Base-by-base conservation (phyloP, 1,140 invertebrate species). In the Lepidurus couesii region DNA sequence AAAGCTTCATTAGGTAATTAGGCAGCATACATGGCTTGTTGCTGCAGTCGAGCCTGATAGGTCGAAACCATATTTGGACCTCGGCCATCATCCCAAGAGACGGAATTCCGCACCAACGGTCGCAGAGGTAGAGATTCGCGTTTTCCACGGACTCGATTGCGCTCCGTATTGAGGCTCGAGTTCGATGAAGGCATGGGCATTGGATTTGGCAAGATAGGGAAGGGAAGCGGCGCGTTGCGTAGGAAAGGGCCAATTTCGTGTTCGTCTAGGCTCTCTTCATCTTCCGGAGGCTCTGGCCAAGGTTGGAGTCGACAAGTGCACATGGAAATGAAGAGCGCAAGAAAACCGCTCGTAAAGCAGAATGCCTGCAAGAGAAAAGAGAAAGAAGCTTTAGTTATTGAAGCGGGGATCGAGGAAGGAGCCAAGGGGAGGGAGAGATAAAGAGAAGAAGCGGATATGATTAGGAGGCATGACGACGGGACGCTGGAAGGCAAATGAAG, bases 81-180 rank as follows among this genome's bases (percentile, higher is more conserved):
- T 24, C 74, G 73, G 7, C 76, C 76, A 47, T 79, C 78, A 44
- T 79, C 78, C 78, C 78, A 79, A 75, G 73, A 75, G 42, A 79
- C 78, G 11, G 78, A 79, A 34, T 79, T 79, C 44, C 78, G 74
- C 42, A 79, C 78, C 24, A 77, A n/a, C n/a, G 78, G 73, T 75
- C 78, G 73, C 16, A 79, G 73, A 47, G 73, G 78, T 75, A 79
- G 44, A 26, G 74, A 45, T 16, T 79, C 78, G 11, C 78, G 73
- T 26, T 79, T 74, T 47, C 44, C 65, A 24, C 44, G 11, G 34
- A 34, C 65, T 44, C 76, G 76, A 42, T 47, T 77, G 45, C 78
- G 78, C 43, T 79, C 78, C 78, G 74, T 75, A 26, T 10, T 75
- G 78, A 75, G 78, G 73, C 11, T 74, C 78, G 53, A n/a, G 53